phyloP scores from a whole-genome alignment of 1,140 invertebrate species.

The Papilio polyxenes region DNA sequence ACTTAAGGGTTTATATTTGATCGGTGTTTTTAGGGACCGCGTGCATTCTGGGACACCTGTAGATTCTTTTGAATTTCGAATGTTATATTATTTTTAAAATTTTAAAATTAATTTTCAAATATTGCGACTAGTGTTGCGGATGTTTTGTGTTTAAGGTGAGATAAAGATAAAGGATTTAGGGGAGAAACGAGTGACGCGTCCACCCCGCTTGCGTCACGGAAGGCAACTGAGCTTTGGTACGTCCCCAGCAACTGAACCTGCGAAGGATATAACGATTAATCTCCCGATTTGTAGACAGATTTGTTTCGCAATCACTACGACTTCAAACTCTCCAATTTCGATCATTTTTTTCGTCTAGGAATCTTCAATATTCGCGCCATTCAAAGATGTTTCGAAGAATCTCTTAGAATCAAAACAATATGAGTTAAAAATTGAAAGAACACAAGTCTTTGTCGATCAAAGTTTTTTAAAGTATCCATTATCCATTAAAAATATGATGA shows the following conservation, averaged over 20 bases:
- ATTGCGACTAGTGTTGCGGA: constrained; percentile 36
- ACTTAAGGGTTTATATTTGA: constrained; percentile 40
- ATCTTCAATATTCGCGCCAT: background rate
- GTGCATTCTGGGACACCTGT: constrained; percentile 51
- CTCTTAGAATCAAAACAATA: background rate
- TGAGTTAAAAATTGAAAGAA: background rate
- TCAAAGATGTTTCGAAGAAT: constrained; percentile 1
- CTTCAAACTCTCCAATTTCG: constrained; percentile 38
- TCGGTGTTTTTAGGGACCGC: constrained; percentile 35
- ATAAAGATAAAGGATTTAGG: constrained; percentile 44
- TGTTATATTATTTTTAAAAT: constrained; percentile 40
- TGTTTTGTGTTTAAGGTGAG: constrained; percentile 35
- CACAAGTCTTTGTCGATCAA: background rate
- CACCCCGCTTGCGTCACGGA: constrained; percentile 51
- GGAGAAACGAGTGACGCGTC: constrained; percentile 46
- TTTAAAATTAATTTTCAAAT: constrained; percentile 33
- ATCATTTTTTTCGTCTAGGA: constrained; percentile 33
- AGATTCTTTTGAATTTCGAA: constrained; percentile 45
- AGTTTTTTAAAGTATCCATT: no score
- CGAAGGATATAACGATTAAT: constrained; percentile 56
- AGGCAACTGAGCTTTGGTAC: constrained; percentile 51
- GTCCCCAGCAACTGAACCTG: constrained; percentile 52
- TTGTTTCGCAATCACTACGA: constrained; percentile 16
- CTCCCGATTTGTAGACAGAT: constrained; percentile 40
- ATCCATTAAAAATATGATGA: no score